These are phyloP conservation scores for Hipparchia semele DNA, from an alignment of 2,888 invertebrate genomes.

Conservation along the genomic window DNA sequence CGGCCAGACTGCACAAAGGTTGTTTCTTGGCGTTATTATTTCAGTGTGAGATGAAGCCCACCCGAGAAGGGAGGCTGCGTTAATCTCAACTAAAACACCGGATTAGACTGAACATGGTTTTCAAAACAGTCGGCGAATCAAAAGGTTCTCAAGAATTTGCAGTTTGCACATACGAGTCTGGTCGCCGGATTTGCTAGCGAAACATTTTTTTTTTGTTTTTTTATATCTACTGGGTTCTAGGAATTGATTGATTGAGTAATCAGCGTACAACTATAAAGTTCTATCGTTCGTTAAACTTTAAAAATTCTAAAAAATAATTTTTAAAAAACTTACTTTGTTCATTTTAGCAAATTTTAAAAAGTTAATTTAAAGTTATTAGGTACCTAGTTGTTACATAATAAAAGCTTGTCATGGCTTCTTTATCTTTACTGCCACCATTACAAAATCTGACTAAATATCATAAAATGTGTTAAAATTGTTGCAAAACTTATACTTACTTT, in stretches of 20 bases:
- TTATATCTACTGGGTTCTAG: too few relatives aligned
- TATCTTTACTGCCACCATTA: neutral
- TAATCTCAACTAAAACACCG: constrained; percentile 46
- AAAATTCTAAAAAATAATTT: too few relatives aligned
- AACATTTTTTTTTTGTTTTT: neutral
- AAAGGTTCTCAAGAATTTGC: constrained; percentile 4
- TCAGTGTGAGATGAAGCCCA: constrained; percentile 46
- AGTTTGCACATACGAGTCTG: neutral
- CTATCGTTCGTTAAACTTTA: too few relatives aligned
- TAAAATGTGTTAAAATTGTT: constrained; percentile 16
- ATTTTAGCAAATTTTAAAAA: too few relatives aligned
- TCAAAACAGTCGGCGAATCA: constrained; percentile 43
- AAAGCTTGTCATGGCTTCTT: too few relatives aligned
- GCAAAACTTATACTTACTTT: neutral
- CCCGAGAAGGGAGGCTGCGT: constrained; percentile 47
- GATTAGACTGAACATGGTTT: constrained; percentile 36
- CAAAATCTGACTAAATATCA: neutral
- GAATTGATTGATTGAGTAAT: too few relatives aligned
- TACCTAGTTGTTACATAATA: too few relatives aligned
- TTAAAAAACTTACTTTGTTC: too few relatives aligned
- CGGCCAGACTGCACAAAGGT: neutral
- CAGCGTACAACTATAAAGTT: too few relatives aligned
- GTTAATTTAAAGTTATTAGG: too few relatives aligned
- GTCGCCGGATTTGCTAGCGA: neutral
- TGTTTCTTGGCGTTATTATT: neutral